Base-by-base conservation (phyloP, 2,888 invertebrate species). In the Omphaloscelis lunosa region DNA sequence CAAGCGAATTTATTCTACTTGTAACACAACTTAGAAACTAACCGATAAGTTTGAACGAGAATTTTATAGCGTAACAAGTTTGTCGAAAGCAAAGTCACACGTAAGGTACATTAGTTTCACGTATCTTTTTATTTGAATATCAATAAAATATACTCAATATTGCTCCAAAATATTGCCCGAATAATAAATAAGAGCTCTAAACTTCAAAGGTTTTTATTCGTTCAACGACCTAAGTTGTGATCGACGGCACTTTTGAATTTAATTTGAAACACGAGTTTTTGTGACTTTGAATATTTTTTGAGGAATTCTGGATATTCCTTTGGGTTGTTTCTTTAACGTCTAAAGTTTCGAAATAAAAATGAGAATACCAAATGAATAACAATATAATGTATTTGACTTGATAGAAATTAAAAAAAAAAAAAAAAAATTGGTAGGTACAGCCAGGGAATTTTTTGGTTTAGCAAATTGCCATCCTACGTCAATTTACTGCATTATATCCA, bases 181-280 rank as follows among this genome's bases (percentile, higher is more conserved):
- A 17, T 41, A 20, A 29, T 39, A 51, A 61, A 58, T 45, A 70
- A 29, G 23, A 72, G 8, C 23, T 72, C 51, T 51, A 23, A 53
- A 72, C 12, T 72, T n/a, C n/a, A 53, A 61, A 62, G 51, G 51
- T 72, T 72, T 48, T 59, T 4, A 20, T 8, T n/a, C 41, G n/a
- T 41, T 53, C 72, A 53, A 62, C 29, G n/a, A 75, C 39, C 15
- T 7, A 39, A 59, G 5, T 61, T 72, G 12, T 72, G 61, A 62
- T 41, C 17, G 27, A 61, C 39, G 12, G 17, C 53, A 61, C 9
- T 51, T 61, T 70, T 39, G 8, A 51, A 41, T 51, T 61, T 61
- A 23, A 51, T 75, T 72, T 41, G 6, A 61, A 23, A 61, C 39
- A 51, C 17, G 17, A 6, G 20, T 48, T 72, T 61, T 72, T 41